phyloP scores from a whole-genome alignment of 2,113 vertebrate species.

The Kobus ellipsiprymnus region DNA sequence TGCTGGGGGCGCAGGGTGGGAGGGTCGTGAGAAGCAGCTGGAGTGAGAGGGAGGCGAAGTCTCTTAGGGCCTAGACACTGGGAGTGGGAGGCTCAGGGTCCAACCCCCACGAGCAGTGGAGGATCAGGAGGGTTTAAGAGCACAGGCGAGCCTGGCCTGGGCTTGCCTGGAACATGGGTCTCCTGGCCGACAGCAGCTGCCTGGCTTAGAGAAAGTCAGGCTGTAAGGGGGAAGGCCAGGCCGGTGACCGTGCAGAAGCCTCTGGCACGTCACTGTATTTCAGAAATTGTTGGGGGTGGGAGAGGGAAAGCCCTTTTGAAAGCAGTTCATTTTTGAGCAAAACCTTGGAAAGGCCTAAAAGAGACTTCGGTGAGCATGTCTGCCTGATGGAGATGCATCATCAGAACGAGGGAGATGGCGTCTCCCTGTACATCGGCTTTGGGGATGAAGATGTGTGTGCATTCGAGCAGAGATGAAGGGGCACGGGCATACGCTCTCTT shows the following conservation, averaged over 20 bases:
- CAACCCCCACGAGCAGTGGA: neutral
- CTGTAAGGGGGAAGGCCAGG: neutral
- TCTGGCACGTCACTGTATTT: neutral
- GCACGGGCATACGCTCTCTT: neutral
- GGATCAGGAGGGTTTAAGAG: neutral
- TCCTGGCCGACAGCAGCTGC: neutral
- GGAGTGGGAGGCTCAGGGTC: neutral
- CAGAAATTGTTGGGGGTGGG: neutral
- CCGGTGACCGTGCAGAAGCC: neutral
- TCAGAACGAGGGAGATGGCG: neutral
- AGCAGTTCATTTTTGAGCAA: neutral
- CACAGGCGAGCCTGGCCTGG: neutral
- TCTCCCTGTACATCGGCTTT: neutral
- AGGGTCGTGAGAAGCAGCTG: neutral
- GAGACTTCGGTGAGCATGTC: neutral
- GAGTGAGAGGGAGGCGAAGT: neutral
- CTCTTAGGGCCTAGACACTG: neutral
- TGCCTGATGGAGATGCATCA: neutral
- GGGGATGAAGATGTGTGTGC: neutral
- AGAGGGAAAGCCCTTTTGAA: neutral
- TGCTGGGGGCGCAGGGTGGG: neutral
- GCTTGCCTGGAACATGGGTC: neutral
- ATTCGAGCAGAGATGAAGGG: neutral
- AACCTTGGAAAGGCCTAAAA: neutral
- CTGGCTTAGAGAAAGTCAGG: neutral